These are phyloP conservation scores for Tinea trinotella DNA, from an alignment of 2,888 invertebrate genomes.

Conservation along the genomic window DNA sequence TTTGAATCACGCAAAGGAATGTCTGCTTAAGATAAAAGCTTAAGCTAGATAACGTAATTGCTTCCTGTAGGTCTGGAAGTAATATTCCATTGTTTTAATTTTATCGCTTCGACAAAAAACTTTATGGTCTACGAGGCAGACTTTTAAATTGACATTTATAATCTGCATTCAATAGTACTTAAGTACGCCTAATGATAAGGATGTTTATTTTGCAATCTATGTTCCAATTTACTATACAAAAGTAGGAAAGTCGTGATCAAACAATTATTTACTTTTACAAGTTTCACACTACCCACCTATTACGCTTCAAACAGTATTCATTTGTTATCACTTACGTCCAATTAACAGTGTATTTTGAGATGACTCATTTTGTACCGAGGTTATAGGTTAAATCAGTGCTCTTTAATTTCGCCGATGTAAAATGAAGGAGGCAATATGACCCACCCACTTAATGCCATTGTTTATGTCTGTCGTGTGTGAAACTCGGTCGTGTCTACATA, in stretches of 20 bases:
- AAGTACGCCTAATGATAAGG: neutral
- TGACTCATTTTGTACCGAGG: constrained; percentile 32
- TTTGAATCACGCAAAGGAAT: constrained; percentile 8
- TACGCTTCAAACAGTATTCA: neutral
- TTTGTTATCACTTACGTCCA: neutral
- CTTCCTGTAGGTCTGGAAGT: neutral
- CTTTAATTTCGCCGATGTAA: constrained; percentile 44
- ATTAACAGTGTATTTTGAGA: constrained; percentile 1
- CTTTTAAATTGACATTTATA: constrained; percentile 7
- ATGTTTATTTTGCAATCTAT: neutral
- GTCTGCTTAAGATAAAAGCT: constrained; percentile 3
- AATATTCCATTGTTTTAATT: neutral
- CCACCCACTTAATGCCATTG: constrained; percentile 52
- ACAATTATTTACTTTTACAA: neutral
- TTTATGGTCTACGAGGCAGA: neutral
- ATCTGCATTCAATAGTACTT: neutral
- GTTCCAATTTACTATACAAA: neutral
- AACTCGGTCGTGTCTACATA: constrained; percentile 39
- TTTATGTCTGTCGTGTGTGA: constrained; percentile 44
- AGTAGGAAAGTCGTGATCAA: constrained; percentile 5
- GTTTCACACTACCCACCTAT: constrained; percentile 1
- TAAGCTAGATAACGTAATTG: constrained; percentile 13
- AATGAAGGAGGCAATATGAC: constrained; percentile 50
- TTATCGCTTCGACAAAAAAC: neutral
- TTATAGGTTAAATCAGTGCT: constrained; percentile 53